Evolutionary conservation across 2,888 invertebrate species (phyloP).

Genomic region (Atethmia centrago): DNA sequence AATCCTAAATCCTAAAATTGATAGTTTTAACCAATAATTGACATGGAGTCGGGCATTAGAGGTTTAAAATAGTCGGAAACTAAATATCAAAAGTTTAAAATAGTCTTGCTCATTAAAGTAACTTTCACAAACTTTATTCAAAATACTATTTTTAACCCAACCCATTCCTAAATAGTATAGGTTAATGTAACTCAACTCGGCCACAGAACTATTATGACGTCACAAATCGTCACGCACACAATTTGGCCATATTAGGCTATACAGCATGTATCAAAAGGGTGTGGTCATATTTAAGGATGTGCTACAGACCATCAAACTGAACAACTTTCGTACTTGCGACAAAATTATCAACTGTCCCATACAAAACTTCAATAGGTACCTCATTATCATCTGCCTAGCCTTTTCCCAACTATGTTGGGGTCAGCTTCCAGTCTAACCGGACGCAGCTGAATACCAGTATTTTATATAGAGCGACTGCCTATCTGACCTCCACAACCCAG

Average conservation of each 20-base stretch:
- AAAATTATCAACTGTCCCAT: neutral
- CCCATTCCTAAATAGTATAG: constrained; percentile 2
- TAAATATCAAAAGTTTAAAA: neutral
- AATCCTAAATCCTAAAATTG: too few relatives aligned
- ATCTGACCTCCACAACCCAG: too few relatives aligned
- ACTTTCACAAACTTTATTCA: neutral
- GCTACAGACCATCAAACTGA: too few relatives aligned
- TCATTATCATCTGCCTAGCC: too few relatives aligned
- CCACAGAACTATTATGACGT: constrained; percentile 30
- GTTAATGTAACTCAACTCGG: constrained; percentile 29
- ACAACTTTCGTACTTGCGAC: too few relatives aligned
- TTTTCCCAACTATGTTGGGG: too few relatives aligned
- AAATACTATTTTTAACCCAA: constrained; percentile 18
- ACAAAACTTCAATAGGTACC: neutral
- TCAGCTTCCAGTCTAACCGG: too few relatives aligned
- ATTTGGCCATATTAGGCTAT: constrained; percentile 23
- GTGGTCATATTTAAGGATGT: neutral
- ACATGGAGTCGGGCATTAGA: neutral
- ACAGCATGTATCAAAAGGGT: neutral
- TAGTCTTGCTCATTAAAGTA: neutral
- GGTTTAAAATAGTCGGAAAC: neutral
- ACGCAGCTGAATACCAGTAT: too few relatives aligned
- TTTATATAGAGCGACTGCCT: too few relatives aligned
- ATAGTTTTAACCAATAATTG: neutral
- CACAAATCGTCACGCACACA: constrained; percentile 52